Percentiles rank a stretch among this genome's conserved stretches.
phyloP scores from a whole-genome alignment of 92 coral and sea anemone species.

The Parazoanthus swiftii region DNA sequence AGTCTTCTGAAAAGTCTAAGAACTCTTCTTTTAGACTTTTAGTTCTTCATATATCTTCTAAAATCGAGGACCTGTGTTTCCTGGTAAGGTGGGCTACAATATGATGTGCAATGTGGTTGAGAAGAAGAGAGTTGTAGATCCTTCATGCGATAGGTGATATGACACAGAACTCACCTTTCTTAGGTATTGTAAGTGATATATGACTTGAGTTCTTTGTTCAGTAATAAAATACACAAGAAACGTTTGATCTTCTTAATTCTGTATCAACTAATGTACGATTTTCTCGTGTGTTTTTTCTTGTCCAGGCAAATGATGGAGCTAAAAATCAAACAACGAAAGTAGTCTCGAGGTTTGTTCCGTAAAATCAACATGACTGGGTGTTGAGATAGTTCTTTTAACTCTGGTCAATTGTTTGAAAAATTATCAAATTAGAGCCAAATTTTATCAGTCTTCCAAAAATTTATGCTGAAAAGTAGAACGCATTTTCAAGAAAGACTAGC shows the following conservation, averaged over 20 bases:
- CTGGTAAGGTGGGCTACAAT: slow-evolving; percentile 4
- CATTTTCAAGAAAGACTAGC: too few species aligned
- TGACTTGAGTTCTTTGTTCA: too few species aligned
- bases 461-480: too few species aligned
- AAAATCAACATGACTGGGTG: background rate
- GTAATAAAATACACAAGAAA: too few species aligned
- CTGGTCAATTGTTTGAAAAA: background rate
- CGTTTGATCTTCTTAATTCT: too few species aligned
- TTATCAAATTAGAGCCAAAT: too few species aligned
- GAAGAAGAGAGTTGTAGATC: slow-evolving; percentile 19
- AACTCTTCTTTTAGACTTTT: background rate
- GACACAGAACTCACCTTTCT: too few species aligned
- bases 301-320: slow-evolving; percentile 33
- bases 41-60: background rate
- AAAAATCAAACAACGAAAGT: slow-evolving; percentile 31
- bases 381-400: background rate
- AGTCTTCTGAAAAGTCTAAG: background rate
- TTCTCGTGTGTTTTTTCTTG: background rate
- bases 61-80: background rate
- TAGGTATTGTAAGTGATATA: too few species aligned
- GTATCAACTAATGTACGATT: background rate
- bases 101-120: slow-evolving; percentile 1
- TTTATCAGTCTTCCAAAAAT: background rate
- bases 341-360: slow-evolving; percentile 32
- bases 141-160: background rate